A percentile compares a stretch with the other conserved stretches of the same genome.
Conservation (phyloP, 1,140 invertebrate genomes). For the Chrysomallon squamiferum region DNA sequence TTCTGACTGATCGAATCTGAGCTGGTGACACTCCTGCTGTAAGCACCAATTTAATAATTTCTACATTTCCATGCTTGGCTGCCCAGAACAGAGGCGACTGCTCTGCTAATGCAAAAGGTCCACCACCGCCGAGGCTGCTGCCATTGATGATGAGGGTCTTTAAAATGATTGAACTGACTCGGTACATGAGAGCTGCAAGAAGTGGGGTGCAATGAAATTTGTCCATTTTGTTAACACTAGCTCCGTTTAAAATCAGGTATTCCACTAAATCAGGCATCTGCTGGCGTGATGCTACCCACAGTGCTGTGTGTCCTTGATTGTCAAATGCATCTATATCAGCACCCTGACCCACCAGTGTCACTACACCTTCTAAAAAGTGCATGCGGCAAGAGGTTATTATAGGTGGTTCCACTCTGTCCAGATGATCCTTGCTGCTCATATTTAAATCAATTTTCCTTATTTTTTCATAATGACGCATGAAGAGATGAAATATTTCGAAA, state of each 20-base stretch:
- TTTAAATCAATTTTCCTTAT: constrained; percentile 48
- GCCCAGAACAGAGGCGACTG: constrained; percentile 56
- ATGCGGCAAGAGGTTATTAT: constrained; percentile 57
- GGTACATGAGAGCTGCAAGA: constrained; percentile 49
- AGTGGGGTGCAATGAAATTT: constrained; percentile 50
- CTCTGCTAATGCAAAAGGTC: constrained; percentile 31
- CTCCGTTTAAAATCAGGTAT: constrained; percentile 53
- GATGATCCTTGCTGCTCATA: constrained; percentile 53
- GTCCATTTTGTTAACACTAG: constrained; percentile 55
- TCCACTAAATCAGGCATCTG: constrained; percentile 55
- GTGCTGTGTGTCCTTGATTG: constrained; percentile 53
- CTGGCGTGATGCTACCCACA: constrained; percentile 55
- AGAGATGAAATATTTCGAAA: constrained; percentile 51
- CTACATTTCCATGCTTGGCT: constrained; percentile 49
- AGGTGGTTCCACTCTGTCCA: constrained; percentile 54
- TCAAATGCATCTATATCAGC: constrained; percentile 56
- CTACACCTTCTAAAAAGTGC: constrained; percentile 53
- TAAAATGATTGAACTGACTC: constrained; percentile 50
- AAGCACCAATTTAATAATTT: constrained; percentile 50
- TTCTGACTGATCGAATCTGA: constrained; percentile 44
- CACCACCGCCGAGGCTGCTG: constrained; percentile 43
- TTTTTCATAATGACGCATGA: constrained; percentile 52
- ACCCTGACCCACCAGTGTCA: constrained; percentile 46
- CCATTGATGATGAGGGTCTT: constrained; percentile 52
- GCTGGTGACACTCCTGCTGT: constrained; percentile 45